A percentile compares a stretch with the other conserved stretches of the same genome.
Conservation (phyloP, 1,140 invertebrate genomes). For the Apolygus lucorum region DNA sequence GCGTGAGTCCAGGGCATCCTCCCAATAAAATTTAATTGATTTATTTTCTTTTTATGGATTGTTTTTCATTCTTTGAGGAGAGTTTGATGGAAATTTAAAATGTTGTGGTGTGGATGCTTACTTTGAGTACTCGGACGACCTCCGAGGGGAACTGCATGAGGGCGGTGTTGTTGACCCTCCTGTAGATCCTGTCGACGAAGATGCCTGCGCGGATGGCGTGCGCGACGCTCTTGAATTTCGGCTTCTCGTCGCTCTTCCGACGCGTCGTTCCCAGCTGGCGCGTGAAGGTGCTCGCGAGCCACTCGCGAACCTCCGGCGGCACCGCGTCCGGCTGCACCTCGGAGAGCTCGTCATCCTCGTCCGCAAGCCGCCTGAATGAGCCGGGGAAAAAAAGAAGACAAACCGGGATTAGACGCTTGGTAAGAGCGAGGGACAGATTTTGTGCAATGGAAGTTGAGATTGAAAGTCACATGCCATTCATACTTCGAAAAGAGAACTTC, state of each 20-base stretch:
- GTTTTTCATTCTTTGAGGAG: too few species aligned
- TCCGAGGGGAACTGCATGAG: constrained; percentile 84
- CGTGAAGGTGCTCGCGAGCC: constrained; percentile 96
- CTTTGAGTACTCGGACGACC: constrained; percentile 80
- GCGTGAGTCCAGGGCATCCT: too few species aligned
- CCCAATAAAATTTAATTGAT: too few species aligned
- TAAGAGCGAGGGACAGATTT: not conserved
- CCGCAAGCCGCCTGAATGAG: constrained; percentile 55
- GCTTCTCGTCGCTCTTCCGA: constrained; percentile 66
- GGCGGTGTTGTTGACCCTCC: constrained; percentile 73
- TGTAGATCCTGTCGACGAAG: constrained; percentile 92
- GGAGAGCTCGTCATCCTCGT: constrained; percentile 88
- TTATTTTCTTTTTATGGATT: too few species aligned
- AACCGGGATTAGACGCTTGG: not conserved
- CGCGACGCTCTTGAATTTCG: constrained; percentile 89
- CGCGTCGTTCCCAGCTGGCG: constrained; percentile 68
- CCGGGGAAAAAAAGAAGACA: constrained; percentile 2
- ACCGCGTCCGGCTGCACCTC: constrained; percentile 94
- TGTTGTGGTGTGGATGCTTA: too few species aligned
- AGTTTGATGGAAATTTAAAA: too few species aligned
- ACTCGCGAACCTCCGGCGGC: constrained; percentile 89
- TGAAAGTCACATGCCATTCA: too few species aligned
- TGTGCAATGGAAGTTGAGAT: too few species aligned
- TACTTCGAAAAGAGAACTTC: not conserved
- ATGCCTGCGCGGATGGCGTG: constrained; percentile 95